Evolutionary conservation across 2,797 vertebrate species (phyloP).

Genomic region (Enteromius fasciolatus): DNA sequence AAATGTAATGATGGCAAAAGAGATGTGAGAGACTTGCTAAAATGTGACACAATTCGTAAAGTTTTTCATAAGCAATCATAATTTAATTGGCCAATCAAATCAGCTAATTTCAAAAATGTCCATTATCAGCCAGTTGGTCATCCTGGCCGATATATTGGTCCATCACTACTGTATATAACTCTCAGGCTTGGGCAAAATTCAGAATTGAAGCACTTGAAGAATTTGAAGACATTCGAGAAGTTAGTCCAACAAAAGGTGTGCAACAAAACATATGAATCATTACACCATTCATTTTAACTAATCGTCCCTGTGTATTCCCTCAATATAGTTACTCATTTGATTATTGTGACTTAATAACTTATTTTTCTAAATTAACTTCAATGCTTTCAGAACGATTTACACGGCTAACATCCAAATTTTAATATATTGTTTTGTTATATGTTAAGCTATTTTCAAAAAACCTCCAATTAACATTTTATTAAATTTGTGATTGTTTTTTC

Average conservation of each 20-base stretch:
- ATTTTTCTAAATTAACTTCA: neutral
- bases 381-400: too few species aligned
- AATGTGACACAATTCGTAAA: neutral
- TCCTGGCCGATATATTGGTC: neutral
- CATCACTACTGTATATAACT: neutral
- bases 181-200: conserved; percentile 7
- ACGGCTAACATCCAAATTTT: neutral
- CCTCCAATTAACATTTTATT: neutral
- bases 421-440: neutral
- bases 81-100: neutral
- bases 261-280: conserved; percentile 1
- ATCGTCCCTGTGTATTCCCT: neutral
- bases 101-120: neutral
- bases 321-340: neutral
- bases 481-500: neutral
- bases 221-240: neutral
- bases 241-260: neutral
- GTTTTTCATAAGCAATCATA: too few species aligned
- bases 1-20: neutral
- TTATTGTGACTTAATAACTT: neutral
- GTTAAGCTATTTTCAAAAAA: neutral
- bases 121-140: neutral
- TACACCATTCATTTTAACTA: neutral
- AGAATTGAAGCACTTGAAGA: conserved; percentile 1
- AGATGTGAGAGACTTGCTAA: neutral